Base-by-base conservation (phyloP, 2,797 vertebrate genomes). In the Fistularia commersonii region DNA sequence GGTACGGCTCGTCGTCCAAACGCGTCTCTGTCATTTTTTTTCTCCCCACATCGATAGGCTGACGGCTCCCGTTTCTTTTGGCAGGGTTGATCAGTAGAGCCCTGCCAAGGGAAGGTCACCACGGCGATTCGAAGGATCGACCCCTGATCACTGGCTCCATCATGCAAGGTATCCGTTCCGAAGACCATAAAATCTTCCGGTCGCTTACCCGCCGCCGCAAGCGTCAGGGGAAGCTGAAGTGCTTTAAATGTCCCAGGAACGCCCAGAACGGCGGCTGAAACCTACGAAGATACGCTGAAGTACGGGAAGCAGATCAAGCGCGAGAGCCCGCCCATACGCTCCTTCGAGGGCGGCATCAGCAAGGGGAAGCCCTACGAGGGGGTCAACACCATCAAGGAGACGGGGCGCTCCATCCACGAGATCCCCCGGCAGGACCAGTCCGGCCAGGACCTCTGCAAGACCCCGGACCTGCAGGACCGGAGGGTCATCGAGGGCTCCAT, bases 371-470 rank as follows among this genome's bases (percentile, higher is more conserved):
- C 95, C 0, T 98, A 98, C 0, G 96, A 99, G 42, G 93, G 93
- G 3, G 93, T 95, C 43, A 98, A 95, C 73, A 99, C 96, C 45
- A 99, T 99, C 65, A 98, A 98, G 81, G 97, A 98, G 76, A 94
- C 95, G 92, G 96, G 97, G 3, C 95, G 97, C 41, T 99, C 96
- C 44, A 96, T 98, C 82, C 97, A 99, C 0, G 96, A 99, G 85
- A 99, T 99, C 62, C 96, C 97, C 11, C 85, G 95, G 14, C 94
- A 97, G 81, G 95, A 97, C 37, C 88, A 93, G 23, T 39, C 92
- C 10, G 91, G 88, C 66, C 93, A 94, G 80, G 95, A 98, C 64
- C 91, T 87, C 67, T 90, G 94, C 54, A 98, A 98, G 82, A 96
- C 94, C 53, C 95, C 95, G 3, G 96, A 97, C 51, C 83, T 94